phyloP scores from a whole-genome alignment of 1,140 invertebrate species.

The Pachypsylla venusta region DNA sequence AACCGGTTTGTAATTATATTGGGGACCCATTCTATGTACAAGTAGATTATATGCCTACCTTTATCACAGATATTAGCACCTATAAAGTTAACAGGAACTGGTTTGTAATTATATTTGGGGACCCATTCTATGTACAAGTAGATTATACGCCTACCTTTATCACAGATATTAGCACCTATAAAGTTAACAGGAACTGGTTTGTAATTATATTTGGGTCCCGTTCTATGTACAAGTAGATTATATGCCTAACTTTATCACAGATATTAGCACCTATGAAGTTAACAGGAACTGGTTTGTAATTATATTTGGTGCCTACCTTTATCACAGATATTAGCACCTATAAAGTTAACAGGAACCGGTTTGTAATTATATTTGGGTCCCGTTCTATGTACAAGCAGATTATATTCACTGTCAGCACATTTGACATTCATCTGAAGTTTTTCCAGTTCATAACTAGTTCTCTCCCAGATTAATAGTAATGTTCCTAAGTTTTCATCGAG shows the following conservation, averaged over 20 bases:
- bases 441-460: conserved; percentile 85
- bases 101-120: too few species aligned
- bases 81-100: too few species aligned
- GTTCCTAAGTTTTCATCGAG: conserved; percentile 46
- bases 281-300: conserved; percentile 37
- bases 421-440: conserved; percentile 59
- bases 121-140: background rate
- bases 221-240: conserved; percentile 37
- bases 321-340: background rate
- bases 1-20: conserved; percentile 37
- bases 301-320: conserved; percentile 27
- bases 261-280: background rate
- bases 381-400: conserved; percentile 37
- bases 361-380: conserved; percentile 41
- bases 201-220: conserved; percentile 40
- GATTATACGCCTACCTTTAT: background rate
- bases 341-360: conserved; percentile 32
- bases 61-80: too few species aligned
- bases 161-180: background rate
- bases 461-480: conserved; percentile 78
- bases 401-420: conserved; percentile 65
- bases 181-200: conserved; percentile 34
- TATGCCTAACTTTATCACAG: conserved; percentile 46
- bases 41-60: too few species aligned
- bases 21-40: background rate